phyloP scores from a whole-genome alignment of 2,888 invertebrate species.

The Doris montereyensis region DNA sequence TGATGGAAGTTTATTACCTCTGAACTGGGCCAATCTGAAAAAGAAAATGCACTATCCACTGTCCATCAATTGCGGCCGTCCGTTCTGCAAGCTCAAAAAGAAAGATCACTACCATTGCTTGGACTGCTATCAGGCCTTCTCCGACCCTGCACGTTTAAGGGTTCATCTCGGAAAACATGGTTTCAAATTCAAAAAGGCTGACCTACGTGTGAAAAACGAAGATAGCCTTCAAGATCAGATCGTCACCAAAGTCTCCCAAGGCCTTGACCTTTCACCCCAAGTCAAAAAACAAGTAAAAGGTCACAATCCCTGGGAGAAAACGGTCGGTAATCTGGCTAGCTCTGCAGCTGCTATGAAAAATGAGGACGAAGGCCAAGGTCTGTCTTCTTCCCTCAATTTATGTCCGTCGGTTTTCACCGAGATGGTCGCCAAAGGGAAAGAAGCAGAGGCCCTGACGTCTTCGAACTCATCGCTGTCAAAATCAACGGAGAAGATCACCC shows the following conservation, averaged over 20 bases:
- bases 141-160: slow-evolving; percentile 81
- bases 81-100: slow-evolving; percentile 86
- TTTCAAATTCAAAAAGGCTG: slow-evolving; percentile 55
- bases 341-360: slow-evolving; percentile 5
- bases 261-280: slow-evolving; percentile 23
- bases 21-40: slow-evolving; percentile 58
- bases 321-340: not conserved
- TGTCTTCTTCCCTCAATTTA: slow-evolving; percentile 37
- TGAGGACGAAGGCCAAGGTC: slow-evolving; percentile 35
- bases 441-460: slow-evolving; percentile 21
- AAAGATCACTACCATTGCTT: slow-evolving; percentile 86
- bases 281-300: slow-evolving; percentile 29
- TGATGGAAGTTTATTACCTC: slow-evolving; percentile 38
- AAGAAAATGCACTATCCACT: slow-evolving; percentile 66
- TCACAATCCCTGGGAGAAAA: no score
- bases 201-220: not conserved
- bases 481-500: not conserved
- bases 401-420: slow-evolving; percentile 31
- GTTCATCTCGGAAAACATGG: slow-evolving; percentile 82
- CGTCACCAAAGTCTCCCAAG: not conserved
- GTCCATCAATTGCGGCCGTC: slow-evolving; percentile 78
- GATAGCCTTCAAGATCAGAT: not conserved
- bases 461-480: not conserved
- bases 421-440: slow-evolving; percentile 7
- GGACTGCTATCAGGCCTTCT: slow-evolving; percentile 85